Conservation (phyloP, 2,113 vertebrate genomes). For the Pluvianellus socialis region DNA sequence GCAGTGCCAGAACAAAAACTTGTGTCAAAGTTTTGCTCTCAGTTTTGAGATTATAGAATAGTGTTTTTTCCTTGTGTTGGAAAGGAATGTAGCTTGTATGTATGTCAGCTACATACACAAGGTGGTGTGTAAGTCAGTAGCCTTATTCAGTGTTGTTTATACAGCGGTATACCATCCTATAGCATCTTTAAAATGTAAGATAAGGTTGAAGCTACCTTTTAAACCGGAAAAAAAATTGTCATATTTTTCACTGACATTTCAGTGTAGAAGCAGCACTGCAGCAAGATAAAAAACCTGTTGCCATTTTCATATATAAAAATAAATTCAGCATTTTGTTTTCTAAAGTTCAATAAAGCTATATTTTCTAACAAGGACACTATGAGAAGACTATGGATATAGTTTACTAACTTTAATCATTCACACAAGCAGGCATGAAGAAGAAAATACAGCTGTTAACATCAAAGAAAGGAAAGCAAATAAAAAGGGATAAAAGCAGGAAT, state of each 20-base stretch:
- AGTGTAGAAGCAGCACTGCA: not conserved
- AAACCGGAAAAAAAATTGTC: not conserved
- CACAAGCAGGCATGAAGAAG: not conserved
- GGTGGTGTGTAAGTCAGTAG: not conserved
- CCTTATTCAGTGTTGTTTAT: not conserved
- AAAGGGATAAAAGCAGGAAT: not conserved
- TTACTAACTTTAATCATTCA: not conserved
- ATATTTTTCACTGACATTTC: not conserved
- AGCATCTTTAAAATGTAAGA: not conserved
- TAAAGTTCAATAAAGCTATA: not conserved
- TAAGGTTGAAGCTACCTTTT: not conserved
- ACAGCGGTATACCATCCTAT: not conserved
- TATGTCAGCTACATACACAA: not conserved
- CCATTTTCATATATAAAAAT: not conserved
- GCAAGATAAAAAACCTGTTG: not conserved
- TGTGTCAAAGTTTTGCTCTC: not conserved
- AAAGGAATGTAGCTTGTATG: too few species aligned
- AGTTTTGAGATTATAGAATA: not conserved
- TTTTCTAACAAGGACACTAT: not conserved
- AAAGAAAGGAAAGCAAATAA: constrained; percentile 37
- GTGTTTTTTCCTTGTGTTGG: not conserved
- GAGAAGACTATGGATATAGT: not conserved
- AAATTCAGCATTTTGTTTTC: not conserved
- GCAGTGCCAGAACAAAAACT: not conserved
- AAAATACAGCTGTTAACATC: constrained; percentile 4